Base-by-base conservation (phyloP, 2,113 vertebrate species). In the Bucco capensis region DNA sequence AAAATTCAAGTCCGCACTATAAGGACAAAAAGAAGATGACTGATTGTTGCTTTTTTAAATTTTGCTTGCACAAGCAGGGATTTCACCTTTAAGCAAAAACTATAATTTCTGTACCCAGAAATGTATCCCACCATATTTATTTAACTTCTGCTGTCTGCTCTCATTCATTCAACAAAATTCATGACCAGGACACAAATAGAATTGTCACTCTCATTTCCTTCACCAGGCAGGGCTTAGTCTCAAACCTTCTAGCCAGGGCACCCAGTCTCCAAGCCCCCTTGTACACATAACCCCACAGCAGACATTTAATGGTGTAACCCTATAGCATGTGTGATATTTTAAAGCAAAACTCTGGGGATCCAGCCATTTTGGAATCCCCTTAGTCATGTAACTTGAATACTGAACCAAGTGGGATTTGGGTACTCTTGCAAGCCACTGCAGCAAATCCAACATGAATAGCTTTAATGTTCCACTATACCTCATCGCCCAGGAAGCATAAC, bases 381-480 rank as follows among this genome's bases (percentile, higher is more conserved):
- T 22, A 53, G 14, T 46, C 22, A 27, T 3, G 9, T 6, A 61
- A 66, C 31, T 21, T 14, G 50, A 61, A 85, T 42, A n/a, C 16
- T 50, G n/a, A 71, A 77, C 9, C 2, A 56, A 61, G 30, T 16
- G 28, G 31, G 56, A 64, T 67, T 4, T 37, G 14, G 44, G 47
- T 67, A 62, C 44, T 81, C 46, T 69, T 42, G 67, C 27, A 72
- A 92, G n/a, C 70, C 31, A 22, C 21, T 31, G 50, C 42, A 73
- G 54, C 66, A 61, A 69, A 65, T 51, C 22, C 2, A 1, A 56
- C 6, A 19, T 0, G 1, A 27, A 46, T 38, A 53, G 54, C 54
- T 23, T 58, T 65, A 47, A 58, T 40, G 37, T 54, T 70, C 6
- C 0, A 0, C 12, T 49, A 62, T 2, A n/a, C 40, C 37, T 61